Conservation (phyloP, 2,888 invertebrate species). For the Melanostoma scalare region DNA sequence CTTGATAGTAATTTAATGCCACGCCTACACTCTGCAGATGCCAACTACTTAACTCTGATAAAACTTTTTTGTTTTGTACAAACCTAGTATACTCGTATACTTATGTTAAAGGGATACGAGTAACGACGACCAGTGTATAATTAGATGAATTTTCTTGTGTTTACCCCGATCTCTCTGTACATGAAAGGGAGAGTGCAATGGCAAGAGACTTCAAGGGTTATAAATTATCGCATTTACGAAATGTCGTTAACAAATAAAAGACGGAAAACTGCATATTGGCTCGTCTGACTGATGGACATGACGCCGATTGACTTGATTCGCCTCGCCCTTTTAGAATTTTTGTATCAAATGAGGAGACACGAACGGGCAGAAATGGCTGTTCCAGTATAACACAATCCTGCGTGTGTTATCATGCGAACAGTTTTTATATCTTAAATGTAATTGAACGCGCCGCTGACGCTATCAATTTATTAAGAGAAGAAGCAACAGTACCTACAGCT, state of each 20-base stretch:
- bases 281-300: conserved; percentile 10
- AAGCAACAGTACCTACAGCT: not conserved
- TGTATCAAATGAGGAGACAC: not conserved
- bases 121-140: conserved; percentile 1
- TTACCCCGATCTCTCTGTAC: not conserved
- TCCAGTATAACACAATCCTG: not conserved
- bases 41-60: conserved; percentile 51
- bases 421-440: conserved; percentile 47
- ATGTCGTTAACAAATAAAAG: conserved; percentile 47
- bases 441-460: conserved; percentile 44
- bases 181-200: conserved; percentile 1
- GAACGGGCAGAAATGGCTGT: not conserved
- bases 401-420: conserved; percentile 43
- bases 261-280: conserved; percentile 7
- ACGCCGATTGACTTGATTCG: conserved; percentile 42
- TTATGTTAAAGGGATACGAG: conserved; percentile 25
- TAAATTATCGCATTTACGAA: conserved; percentile 67
- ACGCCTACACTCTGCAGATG: conserved; percentile 64
- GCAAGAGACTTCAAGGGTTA: conserved; percentile 54
- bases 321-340: conserved; percentile 60
- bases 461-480: conserved; percentile 60
- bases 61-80: conserved; percentile 1
- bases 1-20: conserved; percentile 71
- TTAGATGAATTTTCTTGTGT: conserved; percentile 27
- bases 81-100: not conserved